A percentile compares a stretch with the other conserved stretches of the same genome.
phyloP scores from a whole-genome alignment of 2,113 vertebrate genomes.

The Rhabdomys dilectus region DNA sequence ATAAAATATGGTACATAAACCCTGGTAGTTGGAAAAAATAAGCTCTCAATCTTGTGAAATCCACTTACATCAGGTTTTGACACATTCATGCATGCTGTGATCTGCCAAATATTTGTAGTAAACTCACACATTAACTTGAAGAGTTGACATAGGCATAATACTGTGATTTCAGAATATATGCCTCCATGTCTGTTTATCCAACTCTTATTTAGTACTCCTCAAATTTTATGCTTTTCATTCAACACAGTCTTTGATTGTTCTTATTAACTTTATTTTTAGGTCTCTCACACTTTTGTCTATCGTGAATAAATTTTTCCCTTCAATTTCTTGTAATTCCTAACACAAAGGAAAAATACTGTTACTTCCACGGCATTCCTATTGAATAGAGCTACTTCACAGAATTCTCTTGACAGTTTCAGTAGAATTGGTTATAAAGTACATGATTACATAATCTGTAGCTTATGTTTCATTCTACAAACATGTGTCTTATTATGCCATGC shows the following conservation, averaged over 20 bases:
- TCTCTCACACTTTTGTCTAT: neutral
- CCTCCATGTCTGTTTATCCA: neutral
- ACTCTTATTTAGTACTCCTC: neutral
- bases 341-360: neutral
- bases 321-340: neutral
- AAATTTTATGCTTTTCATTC: conserved; percentile 3
- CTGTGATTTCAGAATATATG: neutral
- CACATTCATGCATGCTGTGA: neutral
- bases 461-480: neutral
- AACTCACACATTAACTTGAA: conserved; percentile 13
- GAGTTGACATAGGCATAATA: neutral
- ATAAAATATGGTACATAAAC: neutral
- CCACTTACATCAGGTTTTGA: neutral
- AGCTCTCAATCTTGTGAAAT: neutral
- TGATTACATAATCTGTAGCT: neutral
- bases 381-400: neutral
- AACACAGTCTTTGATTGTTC: neutral
- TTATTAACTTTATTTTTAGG: conserved; percentile 26
- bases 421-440: neutral
- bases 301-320: neutral
- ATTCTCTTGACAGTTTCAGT: neutral
- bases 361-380: neutral
- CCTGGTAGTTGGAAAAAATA: neutral
- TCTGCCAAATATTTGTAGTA: conserved; percentile 39
- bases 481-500: neutral